Evolutionary conservation across 2,797 vertebrate genomes (phyloP).

Genomic region (Artibeus jamaicensis): DNA sequence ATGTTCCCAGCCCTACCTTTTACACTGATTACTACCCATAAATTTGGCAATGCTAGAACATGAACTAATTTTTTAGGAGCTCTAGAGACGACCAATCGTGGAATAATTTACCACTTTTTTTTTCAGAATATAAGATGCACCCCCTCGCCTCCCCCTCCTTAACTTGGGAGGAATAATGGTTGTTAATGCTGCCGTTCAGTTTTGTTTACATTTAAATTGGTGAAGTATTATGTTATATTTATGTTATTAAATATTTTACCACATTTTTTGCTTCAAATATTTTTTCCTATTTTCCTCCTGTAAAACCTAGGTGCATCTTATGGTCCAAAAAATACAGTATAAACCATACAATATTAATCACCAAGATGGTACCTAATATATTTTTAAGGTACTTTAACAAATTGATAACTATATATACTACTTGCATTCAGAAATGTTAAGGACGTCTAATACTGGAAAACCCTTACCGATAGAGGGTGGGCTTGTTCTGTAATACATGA

Average conservation of each 20-base stretch:
- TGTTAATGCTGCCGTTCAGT: no score
- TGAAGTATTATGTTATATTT: no score
- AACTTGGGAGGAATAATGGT: no score
- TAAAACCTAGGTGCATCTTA: no score
- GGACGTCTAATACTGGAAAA: neutral
- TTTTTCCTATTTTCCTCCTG: no score
- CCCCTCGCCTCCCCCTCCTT: no score
- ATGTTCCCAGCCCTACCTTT: neutral
- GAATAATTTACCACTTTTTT: neutral
- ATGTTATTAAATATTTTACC: no score
- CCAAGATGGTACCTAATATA: neutral
- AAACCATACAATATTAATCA: neutral
- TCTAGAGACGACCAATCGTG: neutral
- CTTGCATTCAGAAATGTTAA: neutral
- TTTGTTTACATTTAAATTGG: no score
- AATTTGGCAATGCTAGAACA: neutral
- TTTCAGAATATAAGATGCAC: no score
- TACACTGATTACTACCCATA: neutral
- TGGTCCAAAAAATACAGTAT: no score
- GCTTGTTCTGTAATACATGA: constrained; percentile 94
- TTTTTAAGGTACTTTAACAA: constrained; percentile 20
- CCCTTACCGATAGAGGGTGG: constrained; percentile 93
- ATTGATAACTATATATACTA: neutral
- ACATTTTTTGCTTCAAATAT: no score
- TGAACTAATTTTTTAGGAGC: constrained; percentile 13